Percentiles rank a stretch among this genome's conserved stretches.
These are phyloP conservation scores for Phaetusa simplex DNA, from an alignment of 2,113 vertebrate species.

Conservation along the genomic window DNA sequence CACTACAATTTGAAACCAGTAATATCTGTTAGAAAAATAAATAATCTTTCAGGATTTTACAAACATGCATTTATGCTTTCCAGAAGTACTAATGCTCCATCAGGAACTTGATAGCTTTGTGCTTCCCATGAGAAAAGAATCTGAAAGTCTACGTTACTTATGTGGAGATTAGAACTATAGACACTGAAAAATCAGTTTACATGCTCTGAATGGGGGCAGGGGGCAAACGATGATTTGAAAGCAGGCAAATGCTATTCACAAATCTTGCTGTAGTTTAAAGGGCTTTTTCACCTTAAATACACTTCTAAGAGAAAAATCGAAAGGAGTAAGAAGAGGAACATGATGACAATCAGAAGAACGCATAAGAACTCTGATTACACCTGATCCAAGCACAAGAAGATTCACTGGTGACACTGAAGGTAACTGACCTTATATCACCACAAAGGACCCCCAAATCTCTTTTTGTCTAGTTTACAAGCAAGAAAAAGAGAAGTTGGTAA, in stretches of 20 bases:
- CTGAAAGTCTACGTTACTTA: not conserved
- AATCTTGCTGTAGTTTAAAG: not conserved
- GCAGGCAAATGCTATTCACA: not conserved
- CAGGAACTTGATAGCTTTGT: conserved; percentile 3
- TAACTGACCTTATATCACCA: not conserved
- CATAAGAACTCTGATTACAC: not conserved
- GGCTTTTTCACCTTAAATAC: not conserved
- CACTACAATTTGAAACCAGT: not conserved
- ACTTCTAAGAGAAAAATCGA: not conserved
- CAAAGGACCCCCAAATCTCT: not conserved
- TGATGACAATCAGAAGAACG: not conserved
- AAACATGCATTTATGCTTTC: not conserved
- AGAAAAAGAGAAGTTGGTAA: not conserved
- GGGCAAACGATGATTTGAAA: not conserved
- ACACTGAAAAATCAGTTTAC: not conserved
- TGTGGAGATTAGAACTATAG: not conserved
- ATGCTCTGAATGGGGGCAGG: not conserved
- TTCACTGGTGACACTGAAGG: not conserved
- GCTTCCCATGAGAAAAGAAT: not conserved
- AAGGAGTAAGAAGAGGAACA: not conserved
- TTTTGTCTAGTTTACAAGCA: not conserved
- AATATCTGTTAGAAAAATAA: conserved; percentile 13
- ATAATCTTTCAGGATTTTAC: conserved; percentile 25
- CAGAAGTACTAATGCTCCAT: not conserved
- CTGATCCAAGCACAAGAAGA: not conserved